Percentiles rank a stretch among this genome's conserved stretches.
These are phyloP conservation scores for Protonemura montana DNA, from an alignment of 2,888 invertebrate species.

Conservation along the genomic window DNA sequence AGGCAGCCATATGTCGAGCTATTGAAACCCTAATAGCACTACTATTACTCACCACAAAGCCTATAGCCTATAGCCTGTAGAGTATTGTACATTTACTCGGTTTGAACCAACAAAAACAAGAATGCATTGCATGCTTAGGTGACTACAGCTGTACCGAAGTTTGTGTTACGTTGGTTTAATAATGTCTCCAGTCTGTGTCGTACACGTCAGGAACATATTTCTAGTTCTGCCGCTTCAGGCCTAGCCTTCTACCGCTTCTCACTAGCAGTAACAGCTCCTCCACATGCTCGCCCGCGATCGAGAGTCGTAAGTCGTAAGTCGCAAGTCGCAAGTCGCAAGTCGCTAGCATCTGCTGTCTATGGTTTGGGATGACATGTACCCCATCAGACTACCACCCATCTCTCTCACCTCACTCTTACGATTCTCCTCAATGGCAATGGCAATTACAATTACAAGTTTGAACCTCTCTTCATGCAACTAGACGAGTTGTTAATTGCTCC, in stretches of 20 bases:
- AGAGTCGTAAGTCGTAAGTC: too few species aligned
- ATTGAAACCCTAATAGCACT: neutral
- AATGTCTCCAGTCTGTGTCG: neutral
- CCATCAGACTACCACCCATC: neutral
- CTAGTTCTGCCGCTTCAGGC: neutral
- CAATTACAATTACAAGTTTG: conserved; percentile 12
- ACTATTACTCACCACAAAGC: conserved; percentile 5
- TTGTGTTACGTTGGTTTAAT: neutral
- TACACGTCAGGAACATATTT: neutral
- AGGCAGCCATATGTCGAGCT: conserved; percentile 1
- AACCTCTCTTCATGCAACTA: neutral
- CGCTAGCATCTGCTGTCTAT: neutral
- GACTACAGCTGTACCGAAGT: neutral
- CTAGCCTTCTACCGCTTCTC: neutral
- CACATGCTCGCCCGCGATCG: too few species aligned
- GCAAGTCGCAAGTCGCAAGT: neutral
- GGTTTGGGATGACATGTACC: neutral
- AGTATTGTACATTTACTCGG: neutral
- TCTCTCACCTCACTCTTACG: neutral
- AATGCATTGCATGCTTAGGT: neutral
- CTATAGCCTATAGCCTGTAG: neutral
- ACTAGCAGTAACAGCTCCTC: neutral
- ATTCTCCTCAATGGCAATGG: conserved; percentile 12
- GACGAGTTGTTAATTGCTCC: conserved; percentile 5
- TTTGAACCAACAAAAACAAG: conserved; percentile 2